A percentile compares a stretch with the other conserved stretches of the same genome.
Evolutionary conservation across 2,888 invertebrate genomes (phyloP).

Genomic region (Dicycla oo): DNA sequence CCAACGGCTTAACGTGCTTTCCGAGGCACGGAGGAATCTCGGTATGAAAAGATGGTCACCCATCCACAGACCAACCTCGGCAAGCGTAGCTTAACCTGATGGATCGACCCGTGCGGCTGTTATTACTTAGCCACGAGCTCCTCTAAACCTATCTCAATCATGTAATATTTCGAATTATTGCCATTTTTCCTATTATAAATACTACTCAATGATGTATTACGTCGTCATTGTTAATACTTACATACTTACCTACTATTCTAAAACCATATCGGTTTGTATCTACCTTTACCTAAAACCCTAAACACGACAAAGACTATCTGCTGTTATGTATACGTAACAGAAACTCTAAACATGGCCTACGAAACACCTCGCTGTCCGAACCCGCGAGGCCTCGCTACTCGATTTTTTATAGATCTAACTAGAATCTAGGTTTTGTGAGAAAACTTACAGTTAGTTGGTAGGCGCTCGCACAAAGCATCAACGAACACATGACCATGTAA

Average conservation of each 20-base stretch:
- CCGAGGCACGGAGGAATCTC: no score
- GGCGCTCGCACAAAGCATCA: constrained; percentile 84
- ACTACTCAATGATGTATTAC: no score
- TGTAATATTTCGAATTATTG: neutral
- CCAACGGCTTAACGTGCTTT: no score
- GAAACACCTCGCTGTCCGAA: neutral
- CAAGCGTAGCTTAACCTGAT: no score
- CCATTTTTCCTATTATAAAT: neutral
- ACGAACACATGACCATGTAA: constrained; percentile 82
- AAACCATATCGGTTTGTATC: neutral
- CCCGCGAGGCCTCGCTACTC: neutral
- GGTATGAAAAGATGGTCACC: no score
- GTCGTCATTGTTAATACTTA: no score
- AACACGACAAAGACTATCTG: neutral
- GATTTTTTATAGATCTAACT: constrained; percentile 5
- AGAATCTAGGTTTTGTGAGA: neutral
- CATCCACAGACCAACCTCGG: no score
- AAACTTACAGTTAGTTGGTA: constrained; percentile 82
- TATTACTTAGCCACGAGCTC: no score
- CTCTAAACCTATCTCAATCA: neutral
- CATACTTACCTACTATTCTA: neutral
- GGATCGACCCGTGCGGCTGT: no score
- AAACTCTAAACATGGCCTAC: neutral
- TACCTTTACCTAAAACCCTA: neutral
- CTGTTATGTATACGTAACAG: neutral